phyloP scores from a whole-genome alignment of 2,113 vertebrate species.

The Amphiprion percula region DNA sequence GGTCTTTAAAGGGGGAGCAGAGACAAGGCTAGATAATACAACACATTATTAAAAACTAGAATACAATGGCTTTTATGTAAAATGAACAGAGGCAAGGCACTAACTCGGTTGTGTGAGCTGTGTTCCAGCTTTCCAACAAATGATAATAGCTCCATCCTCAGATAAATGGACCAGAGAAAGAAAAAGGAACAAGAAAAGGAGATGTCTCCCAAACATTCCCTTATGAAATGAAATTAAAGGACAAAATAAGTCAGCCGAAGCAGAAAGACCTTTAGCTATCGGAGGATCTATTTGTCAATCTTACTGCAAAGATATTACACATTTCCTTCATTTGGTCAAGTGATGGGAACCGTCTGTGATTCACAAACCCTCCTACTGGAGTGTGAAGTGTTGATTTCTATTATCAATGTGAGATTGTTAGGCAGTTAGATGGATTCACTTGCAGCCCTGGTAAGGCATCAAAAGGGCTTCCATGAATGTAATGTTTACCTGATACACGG shows the following conservation, averaged over 20 bases:
- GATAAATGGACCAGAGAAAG: constrained; percentile 53
- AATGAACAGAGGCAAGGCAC: constrained; percentile 51
- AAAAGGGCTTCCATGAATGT: no score
- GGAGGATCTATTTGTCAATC: no score
- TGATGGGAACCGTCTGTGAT: no score
- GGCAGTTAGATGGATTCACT: no score
- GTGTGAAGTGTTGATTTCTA: no score
- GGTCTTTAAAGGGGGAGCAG: constrained; percentile 47
- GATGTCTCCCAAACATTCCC: constrained; percentile 2
- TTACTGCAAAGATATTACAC: no score
- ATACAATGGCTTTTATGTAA: constrained; percentile 66
- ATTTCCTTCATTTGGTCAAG: no score
- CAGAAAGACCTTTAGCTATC: no score
- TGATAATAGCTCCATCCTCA: constrained; percentile 59
- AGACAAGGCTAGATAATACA: constrained; percentile 37
- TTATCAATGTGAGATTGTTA: no score
- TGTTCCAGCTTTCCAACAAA: constrained; percentile 52
- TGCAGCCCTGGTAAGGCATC: no score
- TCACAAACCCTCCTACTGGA: no score
- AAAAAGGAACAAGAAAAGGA: constrained; percentile 4
- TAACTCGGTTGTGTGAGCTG: constrained; percentile 41
- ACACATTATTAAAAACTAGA: constrained; percentile 50
- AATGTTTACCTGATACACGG: no score
- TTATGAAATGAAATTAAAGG: not conserved
- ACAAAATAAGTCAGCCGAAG: not conserved